Evolutionary conservation across 2,888 invertebrate species (phyloP).

Genomic region (Perithous albicinctus): DNA sequence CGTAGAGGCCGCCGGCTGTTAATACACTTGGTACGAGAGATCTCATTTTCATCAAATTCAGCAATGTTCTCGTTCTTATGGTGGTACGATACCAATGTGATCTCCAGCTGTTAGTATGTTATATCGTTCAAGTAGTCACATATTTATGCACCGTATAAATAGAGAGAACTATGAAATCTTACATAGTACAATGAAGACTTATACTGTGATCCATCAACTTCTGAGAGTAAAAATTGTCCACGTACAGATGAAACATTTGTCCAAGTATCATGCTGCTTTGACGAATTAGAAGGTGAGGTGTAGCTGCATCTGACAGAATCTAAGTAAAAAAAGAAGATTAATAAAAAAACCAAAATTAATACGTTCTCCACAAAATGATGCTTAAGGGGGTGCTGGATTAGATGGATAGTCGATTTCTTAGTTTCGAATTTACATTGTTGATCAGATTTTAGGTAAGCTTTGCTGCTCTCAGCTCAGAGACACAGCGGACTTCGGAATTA

Average conservation of each 20-base stretch:
- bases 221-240: slow-evolving; percentile 34
- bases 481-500: no score
- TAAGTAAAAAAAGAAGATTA: background rate
- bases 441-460: no score
- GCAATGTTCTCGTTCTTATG: slow-evolving; percentile 24
- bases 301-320: background rate
- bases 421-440: no score
- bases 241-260: slow-evolving; percentile 26
- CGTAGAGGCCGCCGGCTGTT: slow-evolving; percentile 35
- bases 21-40: slow-evolving; percentile 25
- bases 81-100: slow-evolving; percentile 52
- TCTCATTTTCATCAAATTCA: slow-evolving; percentile 45
- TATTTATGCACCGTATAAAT: background rate
- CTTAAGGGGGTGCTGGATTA: background rate
- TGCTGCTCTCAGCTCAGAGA: no score
- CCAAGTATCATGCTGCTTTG: slow-evolving; percentile 2
- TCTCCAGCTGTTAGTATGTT: background rate
- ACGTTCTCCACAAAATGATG: background rate
- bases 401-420: no score
- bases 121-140: background rate
- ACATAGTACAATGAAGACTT: slow-evolving; percentile 22
- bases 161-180: background rate
- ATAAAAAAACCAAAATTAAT: no score
- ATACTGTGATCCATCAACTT: slow-evolving; percentile 22
- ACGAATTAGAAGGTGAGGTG: background rate